A percentile compares a stretch with the other conserved stretches of the same genome.
Conservation (phyloP, 1,140 invertebrate species). For the Drosophila funebris region DNA sequence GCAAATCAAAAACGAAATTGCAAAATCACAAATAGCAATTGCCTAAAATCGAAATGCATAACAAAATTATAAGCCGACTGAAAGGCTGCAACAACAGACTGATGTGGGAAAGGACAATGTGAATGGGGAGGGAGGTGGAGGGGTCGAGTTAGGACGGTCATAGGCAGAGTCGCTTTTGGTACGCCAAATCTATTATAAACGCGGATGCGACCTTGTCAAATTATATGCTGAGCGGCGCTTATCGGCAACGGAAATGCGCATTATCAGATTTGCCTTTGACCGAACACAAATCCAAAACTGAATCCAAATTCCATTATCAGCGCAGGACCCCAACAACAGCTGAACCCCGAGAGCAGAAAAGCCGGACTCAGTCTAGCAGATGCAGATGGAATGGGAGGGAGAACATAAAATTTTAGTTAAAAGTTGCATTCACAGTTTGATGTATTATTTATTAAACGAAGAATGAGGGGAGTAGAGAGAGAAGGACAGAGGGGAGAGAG, state of each 20-base stretch:
- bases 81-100: constrained; percentile 14
- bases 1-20: constrained; percentile 51
- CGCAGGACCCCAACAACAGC: background rate
- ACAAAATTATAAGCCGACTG: constrained; percentile 53
- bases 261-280: constrained; percentile 63
- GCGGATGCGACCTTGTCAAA: constrained; percentile 65
- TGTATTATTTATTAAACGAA: constrained; percentile 56
- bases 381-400: background rate
- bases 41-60: constrained; percentile 75
- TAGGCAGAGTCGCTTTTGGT: background rate
- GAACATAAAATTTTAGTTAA: constrained; percentile 54
- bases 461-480: background rate
- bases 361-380: background rate
- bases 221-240: constrained; percentile 73
- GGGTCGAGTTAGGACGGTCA: too few species aligned
- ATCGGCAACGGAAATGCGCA: constrained; percentile 69
- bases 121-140: too few species aligned
- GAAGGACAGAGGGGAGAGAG: background rate
- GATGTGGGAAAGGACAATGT: background rate
- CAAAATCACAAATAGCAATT: constrained; percentile 50
- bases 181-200: constrained; percentile 17
- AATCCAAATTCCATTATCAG: background rate
- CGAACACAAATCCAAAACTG: background rate
- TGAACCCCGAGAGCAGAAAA: background rate
- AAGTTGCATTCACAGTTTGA: constrained; percentile 49